Base-by-base conservation (phyloP, 2,113 vertebrate species). In the Pseudopodoces humilis region DNA sequence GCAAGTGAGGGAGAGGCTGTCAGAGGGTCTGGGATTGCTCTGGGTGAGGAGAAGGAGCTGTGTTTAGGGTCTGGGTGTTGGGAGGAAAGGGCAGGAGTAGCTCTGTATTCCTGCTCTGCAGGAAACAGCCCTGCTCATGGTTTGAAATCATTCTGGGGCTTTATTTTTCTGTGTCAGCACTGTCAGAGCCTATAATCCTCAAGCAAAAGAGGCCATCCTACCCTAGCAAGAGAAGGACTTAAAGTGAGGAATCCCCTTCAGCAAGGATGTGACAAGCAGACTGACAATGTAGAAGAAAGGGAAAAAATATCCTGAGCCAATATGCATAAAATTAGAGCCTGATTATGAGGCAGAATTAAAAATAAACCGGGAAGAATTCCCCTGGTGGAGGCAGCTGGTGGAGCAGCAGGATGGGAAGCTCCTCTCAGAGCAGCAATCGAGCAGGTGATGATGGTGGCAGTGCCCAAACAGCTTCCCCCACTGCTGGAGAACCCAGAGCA, bases 81-180 rank as follows among this genome's bases (percentile, higher is more conserved):
- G n/a, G 55, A 87, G 65, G 41, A 37, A 33, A 85, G 44, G 72
- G 41, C 30, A 68, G n/a, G 7, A 76, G 65, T 9, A 75, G 53
- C 78, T 92, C 46, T 49, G 33, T 37, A 10, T 52, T 63, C 43
- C 64, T 88, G 86, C 55, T 91, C 75, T 43, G 82, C 69, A 86
- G 90, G 86, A 62, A 88, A 79, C 41, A 90, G 41, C 69, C 59
- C 75, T 87, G 70, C 90, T 93, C 89, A 7, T 68, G 91, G 68
- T 64, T 84, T 96, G 83, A 79, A 97, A 96, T 90, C 95, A 82
- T 78, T 95, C 94, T 37, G 53, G 78, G 83, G 39, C 30, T 94
- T 94, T 90, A 86, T 96, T 96, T 96, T 97, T 97, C 91, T 96
- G 92, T 97, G 96, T 97, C 95, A 94, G 95, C 95, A 94, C 95